A percentile compares a stretch with the other conserved stretches of the same genome.
Evolutionary conservation across 2,888 invertebrate genomes (phyloP).

Genomic region (Caenorhabditis zanzibari): DNA sequence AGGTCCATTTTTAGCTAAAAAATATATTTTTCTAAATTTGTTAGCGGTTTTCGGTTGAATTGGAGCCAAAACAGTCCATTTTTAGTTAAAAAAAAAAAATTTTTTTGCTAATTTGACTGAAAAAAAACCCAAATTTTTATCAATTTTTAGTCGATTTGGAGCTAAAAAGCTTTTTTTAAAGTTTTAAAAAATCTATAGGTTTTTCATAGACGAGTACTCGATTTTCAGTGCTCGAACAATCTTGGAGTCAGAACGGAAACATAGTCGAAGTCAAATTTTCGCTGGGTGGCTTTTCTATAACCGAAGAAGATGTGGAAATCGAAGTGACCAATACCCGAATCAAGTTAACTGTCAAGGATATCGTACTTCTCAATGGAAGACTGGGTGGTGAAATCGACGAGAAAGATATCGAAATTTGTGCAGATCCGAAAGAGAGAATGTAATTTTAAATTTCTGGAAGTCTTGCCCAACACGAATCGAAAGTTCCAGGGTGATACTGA

Average conservation of each 20-base stretch:
- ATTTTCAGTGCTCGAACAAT: conserved; percentile 15
- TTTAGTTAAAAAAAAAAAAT: too few species aligned
- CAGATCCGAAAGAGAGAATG: conserved; percentile 10
- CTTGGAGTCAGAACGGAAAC: conserved; percentile 23
- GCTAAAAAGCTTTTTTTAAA: too few species aligned
- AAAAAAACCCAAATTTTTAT: too few species aligned
- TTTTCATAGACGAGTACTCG: too few species aligned
- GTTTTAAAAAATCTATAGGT: too few species aligned
- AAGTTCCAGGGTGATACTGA: conserved; percentile 29
- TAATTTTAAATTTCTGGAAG: background rate
- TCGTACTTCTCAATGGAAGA: conserved; percentile 27
- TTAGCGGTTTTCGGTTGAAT: too few species aligned
- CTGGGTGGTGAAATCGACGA: conserved; percentile 48
- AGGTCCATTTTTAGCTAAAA: too few species aligned
- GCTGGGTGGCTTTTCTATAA: background rate
- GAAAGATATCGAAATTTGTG: conserved; percentile 37
- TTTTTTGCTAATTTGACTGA: too few species aligned
- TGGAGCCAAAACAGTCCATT: too few species aligned
- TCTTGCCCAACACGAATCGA: background rate
- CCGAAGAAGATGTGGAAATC: conserved; percentile 47
- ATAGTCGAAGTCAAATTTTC: conserved; percentile 23
- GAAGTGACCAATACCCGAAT: conserved; percentile 29
- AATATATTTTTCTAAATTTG: too few species aligned
- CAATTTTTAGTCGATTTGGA: too few species aligned
- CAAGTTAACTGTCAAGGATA: conserved; percentile 23